These are phyloP conservation scores for Scaptomyza cyrtandrae DNA, from an alignment of 2,888 invertebrate species.

Conservation along the genomic window DNA sequence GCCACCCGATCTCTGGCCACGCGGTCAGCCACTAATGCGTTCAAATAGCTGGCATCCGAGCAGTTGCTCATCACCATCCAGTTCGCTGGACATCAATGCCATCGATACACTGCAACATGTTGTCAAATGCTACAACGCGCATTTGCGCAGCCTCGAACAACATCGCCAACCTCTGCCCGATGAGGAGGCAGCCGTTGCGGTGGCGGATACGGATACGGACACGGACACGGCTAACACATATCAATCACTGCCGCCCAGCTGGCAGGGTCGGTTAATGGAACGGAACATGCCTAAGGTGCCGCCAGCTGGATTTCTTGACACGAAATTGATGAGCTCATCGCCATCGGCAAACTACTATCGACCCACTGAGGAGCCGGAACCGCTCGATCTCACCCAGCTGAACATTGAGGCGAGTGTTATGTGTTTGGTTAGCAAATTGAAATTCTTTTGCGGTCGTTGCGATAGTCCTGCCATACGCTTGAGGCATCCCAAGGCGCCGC, in stretches of 20 bases:
- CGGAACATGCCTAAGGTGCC: slow-evolving; percentile 50
- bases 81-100: slow-evolving; percentile 82
- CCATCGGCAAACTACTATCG: slow-evolving; percentile 91
- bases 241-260: slow-evolving; percentile 79
- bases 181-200: neutral
- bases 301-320: slow-evolving; percentile 85
- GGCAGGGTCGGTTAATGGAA: slow-evolving; percentile 63
- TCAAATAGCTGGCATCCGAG: slow-evolving; percentile 81
- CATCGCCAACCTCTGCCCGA: neutral
- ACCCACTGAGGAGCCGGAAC: slow-evolving; percentile 92
- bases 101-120: slow-evolving; percentile 82
- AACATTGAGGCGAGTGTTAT: slow-evolving; percentile 95
- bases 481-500: slow-evolving; percentile 85
- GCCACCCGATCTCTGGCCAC: slow-evolving; percentile 88
- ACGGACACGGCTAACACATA: slow-evolving; percentile 51
- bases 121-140: slow-evolving; percentile 82
- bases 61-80: slow-evolving; percentile 71
- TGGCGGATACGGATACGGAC: neutral
- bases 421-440: slow-evolving; percentile 92
- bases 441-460: slow-evolving; percentile 90
- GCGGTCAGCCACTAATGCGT: slow-evolving; percentile 76
- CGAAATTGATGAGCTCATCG: slow-evolving; percentile 84
- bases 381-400: slow-evolving; percentile 93
- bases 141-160: slow-evolving; percentile 65
- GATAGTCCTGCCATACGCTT: slow-evolving; percentile 90